These are phyloP conservation scores for Oconnorella tubifera DNA, from an alignment of 2,888 invertebrate genomes.

Conservation along the genomic window DNA sequence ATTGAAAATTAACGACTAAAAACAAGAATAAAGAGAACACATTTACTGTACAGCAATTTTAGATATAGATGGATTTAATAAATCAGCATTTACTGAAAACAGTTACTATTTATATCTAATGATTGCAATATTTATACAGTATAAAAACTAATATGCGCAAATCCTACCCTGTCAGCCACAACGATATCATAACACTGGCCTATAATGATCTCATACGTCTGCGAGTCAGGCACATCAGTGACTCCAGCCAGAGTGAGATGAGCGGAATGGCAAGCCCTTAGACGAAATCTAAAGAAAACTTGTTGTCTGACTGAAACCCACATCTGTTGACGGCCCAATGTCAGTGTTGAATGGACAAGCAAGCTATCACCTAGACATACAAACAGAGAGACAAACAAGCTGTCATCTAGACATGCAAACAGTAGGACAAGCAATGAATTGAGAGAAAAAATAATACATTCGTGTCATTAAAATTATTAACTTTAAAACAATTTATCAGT, in stretches of 20 bases:
- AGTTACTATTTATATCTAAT: too few species aligned
- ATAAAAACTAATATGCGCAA: too few species aligned
- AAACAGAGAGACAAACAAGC: background rate
- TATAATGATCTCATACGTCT: constrained; percentile 18
- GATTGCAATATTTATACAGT: too few species aligned
- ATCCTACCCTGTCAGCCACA: constrained; percentile 10
- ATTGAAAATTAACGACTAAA: too few species aligned
- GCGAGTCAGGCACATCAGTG: constrained; percentile 10
- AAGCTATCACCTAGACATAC: constrained; percentile 9
- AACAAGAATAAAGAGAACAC: too few species aligned
- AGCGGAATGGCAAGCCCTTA: constrained; percentile 7
- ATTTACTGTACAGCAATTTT: too few species aligned
- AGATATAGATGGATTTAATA: too few species aligned
- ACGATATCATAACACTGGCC: constrained; percentile 9
- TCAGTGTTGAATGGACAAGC: background rate
- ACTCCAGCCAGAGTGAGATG: constrained; percentile 7
- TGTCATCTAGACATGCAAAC: constrained; percentile 11
- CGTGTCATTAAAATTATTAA: too few species aligned
- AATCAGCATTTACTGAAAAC: too few species aligned
- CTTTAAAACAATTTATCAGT: too few species aligned
- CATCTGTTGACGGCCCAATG: background rate
- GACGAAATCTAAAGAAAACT: constrained; percentile 8
- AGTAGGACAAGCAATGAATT: background rate
- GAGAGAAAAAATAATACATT: too few species aligned
- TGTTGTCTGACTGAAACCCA: constrained; percentile 12